A percentile compares a stretch with the other conserved stretches of the same genome.
Evolutionary conservation across 2,113 vertebrate species (phyloP).

Genomic region (Zapornia atra): DNA sequence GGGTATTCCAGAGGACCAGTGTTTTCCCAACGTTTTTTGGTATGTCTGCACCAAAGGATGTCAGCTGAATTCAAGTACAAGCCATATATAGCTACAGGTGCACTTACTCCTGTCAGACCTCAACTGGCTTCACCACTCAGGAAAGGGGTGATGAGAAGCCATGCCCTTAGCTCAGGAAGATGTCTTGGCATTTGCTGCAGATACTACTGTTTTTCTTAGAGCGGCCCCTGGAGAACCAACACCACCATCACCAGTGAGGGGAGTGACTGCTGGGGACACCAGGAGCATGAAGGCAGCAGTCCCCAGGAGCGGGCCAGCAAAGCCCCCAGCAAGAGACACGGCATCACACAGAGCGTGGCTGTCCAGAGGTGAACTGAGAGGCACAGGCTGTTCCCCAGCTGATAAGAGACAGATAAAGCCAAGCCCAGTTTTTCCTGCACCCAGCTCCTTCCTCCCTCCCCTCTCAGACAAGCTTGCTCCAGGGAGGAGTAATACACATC

Average conservation of each 20-base stretch:
- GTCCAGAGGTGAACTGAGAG: neutral
- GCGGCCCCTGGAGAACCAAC: neutral
- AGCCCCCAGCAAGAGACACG: neutral
- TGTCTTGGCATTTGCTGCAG: neutral
- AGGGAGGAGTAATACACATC: neutral
- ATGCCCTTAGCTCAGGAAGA: neutral
- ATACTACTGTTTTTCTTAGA: neutral
- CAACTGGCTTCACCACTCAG: neutral
- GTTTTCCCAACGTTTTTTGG: neutral
- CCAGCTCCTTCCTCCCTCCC: neutral
- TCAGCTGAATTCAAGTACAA: neutral
- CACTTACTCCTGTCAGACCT: neutral
- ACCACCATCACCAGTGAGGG: accelerated
- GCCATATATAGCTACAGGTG: accelerated
- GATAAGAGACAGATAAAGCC: neutral
- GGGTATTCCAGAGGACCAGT: neutral
- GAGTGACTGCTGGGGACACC: accelerated
- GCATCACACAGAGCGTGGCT: accelerated
- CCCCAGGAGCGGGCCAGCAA: neutral
- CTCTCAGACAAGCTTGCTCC: neutral
- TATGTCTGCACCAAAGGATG: neutral
- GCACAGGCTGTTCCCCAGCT: neutral
- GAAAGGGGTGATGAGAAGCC: neutral
- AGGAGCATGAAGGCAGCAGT: neutral
- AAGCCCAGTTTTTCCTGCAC: neutral